phyloP scores from a whole-genome alignment of 2,797 vertebrate genomes.

The Alosa sapidissima region DNA sequence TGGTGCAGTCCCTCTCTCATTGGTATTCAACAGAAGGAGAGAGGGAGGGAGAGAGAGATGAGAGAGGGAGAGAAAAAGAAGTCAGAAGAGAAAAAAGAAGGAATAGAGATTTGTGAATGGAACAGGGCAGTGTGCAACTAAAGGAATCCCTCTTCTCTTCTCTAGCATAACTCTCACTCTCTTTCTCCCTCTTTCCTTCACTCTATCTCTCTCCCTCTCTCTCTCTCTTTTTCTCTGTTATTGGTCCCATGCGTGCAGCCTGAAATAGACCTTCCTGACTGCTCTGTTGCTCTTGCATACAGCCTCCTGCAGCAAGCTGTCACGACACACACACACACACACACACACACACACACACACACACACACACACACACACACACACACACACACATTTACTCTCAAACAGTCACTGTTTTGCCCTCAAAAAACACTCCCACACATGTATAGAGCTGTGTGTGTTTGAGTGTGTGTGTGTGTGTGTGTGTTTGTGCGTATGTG shows the following conservation, averaged over 20 bases:
- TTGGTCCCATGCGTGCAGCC: constrained; percentile 37
- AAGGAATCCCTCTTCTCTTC: not conserved
- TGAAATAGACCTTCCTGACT: constrained; percentile 50
- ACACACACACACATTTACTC: not conserved
- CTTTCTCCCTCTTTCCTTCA: not conserved
- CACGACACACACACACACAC: constrained; percentile 12
- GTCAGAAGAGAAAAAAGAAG: not conserved
- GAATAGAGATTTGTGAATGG: not conserved
- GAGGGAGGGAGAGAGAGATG: not conserved
- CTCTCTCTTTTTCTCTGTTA: constrained; percentile 32
- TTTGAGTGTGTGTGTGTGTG: not conserved
- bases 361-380: not conserved
- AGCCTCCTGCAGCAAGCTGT: not conserved
- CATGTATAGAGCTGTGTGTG: not conserved
- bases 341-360: not conserved
- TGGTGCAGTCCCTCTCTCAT: constrained; percentile 55
- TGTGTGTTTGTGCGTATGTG: not conserved
- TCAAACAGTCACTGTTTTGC: not conserved
- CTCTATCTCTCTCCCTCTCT: constrained; percentile 30
- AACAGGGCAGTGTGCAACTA: not conserved
- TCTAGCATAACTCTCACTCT: not conserved
- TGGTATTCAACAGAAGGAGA: constrained; percentile 47
- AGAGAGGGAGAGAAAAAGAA: not conserved
- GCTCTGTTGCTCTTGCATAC: constrained; percentile 56
- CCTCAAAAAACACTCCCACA: not conserved